phyloP scores from a whole-genome alignment of 2,888 invertebrate genomes.

The Ariolimax columbianus region DNA sequence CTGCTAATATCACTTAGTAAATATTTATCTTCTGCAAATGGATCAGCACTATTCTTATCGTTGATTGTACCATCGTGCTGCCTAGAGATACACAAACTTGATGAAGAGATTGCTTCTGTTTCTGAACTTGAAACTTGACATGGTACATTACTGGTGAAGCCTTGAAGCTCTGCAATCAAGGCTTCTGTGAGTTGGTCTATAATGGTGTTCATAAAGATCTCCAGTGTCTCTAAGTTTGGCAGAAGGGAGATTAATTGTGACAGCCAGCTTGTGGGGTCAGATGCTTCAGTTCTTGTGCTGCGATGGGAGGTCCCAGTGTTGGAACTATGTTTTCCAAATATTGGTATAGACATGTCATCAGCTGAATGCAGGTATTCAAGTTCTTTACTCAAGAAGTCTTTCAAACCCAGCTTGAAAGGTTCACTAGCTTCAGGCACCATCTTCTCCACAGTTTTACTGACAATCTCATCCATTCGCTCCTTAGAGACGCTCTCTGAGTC shows the following conservation, averaged over 20 bases:
- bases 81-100: not conserved
- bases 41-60: not conserved
- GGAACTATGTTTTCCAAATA: not conserved
- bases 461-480: slow-evolving; percentile 1
- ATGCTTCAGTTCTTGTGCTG: not conserved
- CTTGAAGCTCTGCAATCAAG: not conserved
- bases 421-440: not conserved
- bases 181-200: not conserved
- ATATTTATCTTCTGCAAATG: not conserved
- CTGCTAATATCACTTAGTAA: not conserved
- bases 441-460: slow-evolving; percentile 16
- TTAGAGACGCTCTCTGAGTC: not conserved
- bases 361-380: not conserved
- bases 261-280: not conserved
- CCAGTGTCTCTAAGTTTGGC: slow-evolving; percentile 25
- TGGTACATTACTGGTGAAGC: not conserved
- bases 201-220: slow-evolving; percentile 5
- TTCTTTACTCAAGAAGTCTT: not conserved
- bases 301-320: no score
- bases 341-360: not conserved
- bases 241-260: slow-evolving; percentile 1
- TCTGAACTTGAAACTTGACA: not conserved
- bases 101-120: not conserved
- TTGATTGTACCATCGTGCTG: not conserved
- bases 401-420: not conserved